Base-by-base conservation (phyloP, 2,888 invertebrate genomes). In the Hirudinaria manillensis region DNA sequence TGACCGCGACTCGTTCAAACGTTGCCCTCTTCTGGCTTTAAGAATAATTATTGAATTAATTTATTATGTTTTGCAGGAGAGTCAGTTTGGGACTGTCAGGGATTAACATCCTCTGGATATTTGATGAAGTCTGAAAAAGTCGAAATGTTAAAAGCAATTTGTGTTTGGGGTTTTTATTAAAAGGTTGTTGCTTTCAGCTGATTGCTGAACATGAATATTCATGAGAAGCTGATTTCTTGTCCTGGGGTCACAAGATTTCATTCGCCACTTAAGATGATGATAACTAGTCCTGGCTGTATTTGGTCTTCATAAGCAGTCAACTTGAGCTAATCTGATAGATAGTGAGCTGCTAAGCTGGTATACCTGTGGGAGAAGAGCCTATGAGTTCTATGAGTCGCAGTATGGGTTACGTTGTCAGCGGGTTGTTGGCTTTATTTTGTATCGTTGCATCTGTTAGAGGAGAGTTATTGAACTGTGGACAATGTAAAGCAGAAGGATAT, bases 1-100 rank as follows among this genome's bases (percentile, higher is more conserved):
- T 85, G 80, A 80, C 81, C 29, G 72, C n/a, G 34, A n/a, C 32
- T 36, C 34, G 0, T 19, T 19, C 24, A 16, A 13, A 65, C 24
- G 16, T 68, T 32, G 21, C 24, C 21, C 32, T 32, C n/a, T 10
- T 66, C 55, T 67, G 36, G 29, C 45, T 27, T 0, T 53, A 19
- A 67, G 67, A 27, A 32, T 71, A 6, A 24, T 21, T 66, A 66
- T 13, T 32, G 72, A 16, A 65, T 13, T 1, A 68, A n/a, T n/a
- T 4, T 34, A 6, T 68, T 68, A 34, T 34, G 7, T n/a, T 34
- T 68, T 34, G 27, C 81, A 85, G 85, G 83, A 89, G 90, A 81
- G 90, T 91, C 70, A 90, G 92, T 85, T 86, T 92, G 70, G 92
- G 92, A 68, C 88, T 89, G 83, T 90, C 91, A 72, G 92, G 92